These are phyloP conservation scores for Drosophila testacea DNA, from an alignment of 2,888 invertebrate genomes.

Conservation along the genomic window DNA sequence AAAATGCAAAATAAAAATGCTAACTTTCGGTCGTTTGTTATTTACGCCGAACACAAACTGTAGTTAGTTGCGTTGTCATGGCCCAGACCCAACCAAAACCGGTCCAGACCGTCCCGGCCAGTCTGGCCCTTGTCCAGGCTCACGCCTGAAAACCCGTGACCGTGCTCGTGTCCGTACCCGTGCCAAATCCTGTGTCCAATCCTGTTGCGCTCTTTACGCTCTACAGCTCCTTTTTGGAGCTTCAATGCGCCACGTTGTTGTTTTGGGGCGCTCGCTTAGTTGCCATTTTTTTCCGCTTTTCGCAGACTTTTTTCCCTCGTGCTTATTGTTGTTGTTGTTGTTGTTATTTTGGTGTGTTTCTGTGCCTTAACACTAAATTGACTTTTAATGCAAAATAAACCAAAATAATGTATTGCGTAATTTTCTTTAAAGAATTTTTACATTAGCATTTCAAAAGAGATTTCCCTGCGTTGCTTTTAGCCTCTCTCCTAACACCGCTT, in stretches of 20 bases:
- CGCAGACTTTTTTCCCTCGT: conserved; percentile 29
- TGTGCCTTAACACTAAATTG: conserved; percentile 80
- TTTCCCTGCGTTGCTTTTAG: conserved; percentile 58
- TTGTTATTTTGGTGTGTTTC: conserved; percentile 26
- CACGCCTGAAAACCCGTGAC: conserved; percentile 44
- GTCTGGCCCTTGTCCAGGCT: conserved; percentile 41
- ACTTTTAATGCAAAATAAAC: conserved; percentile 82
- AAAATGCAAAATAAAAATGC: conserved; percentile 77
- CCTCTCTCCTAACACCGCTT: conserved; percentile 21
- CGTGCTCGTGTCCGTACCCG: conserved; percentile 30
- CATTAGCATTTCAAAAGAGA: conserved; percentile 82
- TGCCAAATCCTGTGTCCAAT: conserved; percentile 49
- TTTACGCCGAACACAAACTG: conserved; percentile 65
- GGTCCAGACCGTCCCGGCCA: conserved; percentile 32
- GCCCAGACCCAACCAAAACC: conserved; percentile 15
- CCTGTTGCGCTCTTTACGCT: conserved; percentile 75
- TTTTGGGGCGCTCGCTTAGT: conserved; percentile 38
- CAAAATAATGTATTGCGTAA: conserved; percentile 82
- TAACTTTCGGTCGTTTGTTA: conserved; percentile 72
- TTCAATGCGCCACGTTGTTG: conserved; percentile 16
- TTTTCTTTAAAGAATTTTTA: conserved; percentile 82
- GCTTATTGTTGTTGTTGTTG: conserved; percentile 14
- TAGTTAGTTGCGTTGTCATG: conserved; percentile 79
- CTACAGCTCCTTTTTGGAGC: conserved; percentile 61
- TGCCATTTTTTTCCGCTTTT: conserved; percentile 50